Conservation (phyloP, 2,113 vertebrate genomes). For the Myiopsitta monachus region DNA sequence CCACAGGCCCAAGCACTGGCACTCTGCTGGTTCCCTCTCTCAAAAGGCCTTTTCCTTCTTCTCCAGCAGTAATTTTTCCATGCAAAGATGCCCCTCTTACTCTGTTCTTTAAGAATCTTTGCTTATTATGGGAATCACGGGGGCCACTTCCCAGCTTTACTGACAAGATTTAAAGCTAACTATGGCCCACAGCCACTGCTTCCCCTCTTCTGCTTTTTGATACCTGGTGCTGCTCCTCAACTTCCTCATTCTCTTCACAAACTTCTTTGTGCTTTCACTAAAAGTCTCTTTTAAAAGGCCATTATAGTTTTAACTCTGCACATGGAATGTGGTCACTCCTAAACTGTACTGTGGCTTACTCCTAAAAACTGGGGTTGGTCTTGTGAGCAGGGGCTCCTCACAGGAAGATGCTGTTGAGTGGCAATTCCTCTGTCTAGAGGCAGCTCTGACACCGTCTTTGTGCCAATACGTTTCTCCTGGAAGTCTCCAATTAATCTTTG, state of each 20-base stretch:
- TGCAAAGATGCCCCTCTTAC: neutral
- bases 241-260: neutral
- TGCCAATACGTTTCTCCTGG: neutral
- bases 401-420: neutral
- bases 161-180: neutral
- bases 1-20: neutral
- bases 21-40: neutral
- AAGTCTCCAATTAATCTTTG: neutral
- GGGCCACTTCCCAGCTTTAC: no score
- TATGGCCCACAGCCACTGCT: neutral
- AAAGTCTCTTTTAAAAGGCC: neutral
- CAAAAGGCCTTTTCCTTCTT: neutral
- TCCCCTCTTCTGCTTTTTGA: neutral
- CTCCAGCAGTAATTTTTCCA: neutral
- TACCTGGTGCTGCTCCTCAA: neutral
- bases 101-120: neutral
- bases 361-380: neutral
- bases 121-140: neutral
- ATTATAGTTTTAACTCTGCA: neutral
- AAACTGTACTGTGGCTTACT: neutral
- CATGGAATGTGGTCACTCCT: neutral
- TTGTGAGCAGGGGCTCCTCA: neutral
- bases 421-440: neutral
- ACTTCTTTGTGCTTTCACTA: neutral
- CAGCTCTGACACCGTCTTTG: neutral